Evolutionary conservation across 2,113 vertebrate species (phyloP), one percentile per base, ranked within the genome.

Genomic region (Pterophyllum scalare): DNA sequence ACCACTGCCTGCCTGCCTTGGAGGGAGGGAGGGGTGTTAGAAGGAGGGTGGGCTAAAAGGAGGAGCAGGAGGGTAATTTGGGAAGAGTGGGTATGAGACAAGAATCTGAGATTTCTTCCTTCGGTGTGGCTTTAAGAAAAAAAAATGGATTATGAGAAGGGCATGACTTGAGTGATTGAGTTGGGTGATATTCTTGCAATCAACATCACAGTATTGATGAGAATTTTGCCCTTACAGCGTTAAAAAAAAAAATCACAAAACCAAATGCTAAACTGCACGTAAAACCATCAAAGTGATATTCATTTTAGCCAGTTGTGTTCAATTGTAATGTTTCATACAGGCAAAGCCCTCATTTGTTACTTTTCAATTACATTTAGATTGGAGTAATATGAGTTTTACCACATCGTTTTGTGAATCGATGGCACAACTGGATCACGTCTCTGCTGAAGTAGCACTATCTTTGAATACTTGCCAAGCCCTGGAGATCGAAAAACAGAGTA

Each of bases 1-100:
- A 89, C 94, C 95, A 91, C 86, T 89, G 90, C 92, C 92, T 93
- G 93, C 92, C 93, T 93, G 92, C 92, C 93, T 91, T 33, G 2
- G 54, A 91, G 91, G 79, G 83, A 87, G 86, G 81, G 87, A 83
- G 91, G 82, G 56, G 89, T 77, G 31, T 62, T 59, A 80, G 82
- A 49, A 70, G 58, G 59, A 82, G 82, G 57, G 72, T 31, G 72
- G 81, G 75, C 80, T 60, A 64, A 76, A 77, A 80, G 43, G 77
- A 58, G 62, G 54, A 35, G 75, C 46, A 60, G 77, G 85, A 77
- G 70, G 59, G 81, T 85, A 57, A 79, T 76, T 79, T 81, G 84
- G 86, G 82, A 89, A 84, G 74, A 81, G 58, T 82, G 38, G 85
- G 52, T 49, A 82, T 70, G 62, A 72, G 52, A 64, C 46, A 79